These are phyloP conservation scores for Porites rus DNA, from an alignment of 92 coral and sea anemone species.

Conservation along the genomic window DNA sequence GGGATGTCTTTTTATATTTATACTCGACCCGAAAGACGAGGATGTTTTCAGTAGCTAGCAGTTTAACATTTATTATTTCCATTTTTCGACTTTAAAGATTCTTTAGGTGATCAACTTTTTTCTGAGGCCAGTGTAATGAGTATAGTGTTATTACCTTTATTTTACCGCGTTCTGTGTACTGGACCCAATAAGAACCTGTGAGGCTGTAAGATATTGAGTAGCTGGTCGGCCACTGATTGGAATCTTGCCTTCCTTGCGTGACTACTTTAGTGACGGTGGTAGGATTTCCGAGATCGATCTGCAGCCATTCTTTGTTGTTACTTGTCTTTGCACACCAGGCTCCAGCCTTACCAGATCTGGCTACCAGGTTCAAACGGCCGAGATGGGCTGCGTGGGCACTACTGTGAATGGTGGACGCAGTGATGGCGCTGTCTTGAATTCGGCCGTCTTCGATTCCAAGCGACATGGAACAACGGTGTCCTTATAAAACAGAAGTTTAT, in stretches of 20 bases:
- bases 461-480: slow-evolving; percentile 47
- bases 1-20: no score
- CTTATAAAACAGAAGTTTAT: not conserved
- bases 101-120: no score
- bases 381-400: slow-evolving; percentile 3
- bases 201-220: slow-evolving; percentile 52
- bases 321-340: slow-evolving; percentile 47
- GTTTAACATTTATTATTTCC: no score
- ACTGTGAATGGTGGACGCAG: slow-evolving; percentile 36
- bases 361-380: slow-evolving; percentile 49
- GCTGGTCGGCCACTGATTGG: slow-evolving; percentile 33
- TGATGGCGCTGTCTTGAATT: slow-evolving; percentile 25
- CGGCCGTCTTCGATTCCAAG: slow-evolving; percentile 72
- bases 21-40: no score
- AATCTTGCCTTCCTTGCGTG: slow-evolving; percentile 32
- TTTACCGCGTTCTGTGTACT: slow-evolving; percentile 49
- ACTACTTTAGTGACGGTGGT: slow-evolving; percentile 31
- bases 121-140: no score
- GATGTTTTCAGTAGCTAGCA: no score
- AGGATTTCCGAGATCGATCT: slow-evolving; percentile 32
- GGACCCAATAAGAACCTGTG: slow-evolving; percentile 57
- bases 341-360: slow-evolving; percentile 28
- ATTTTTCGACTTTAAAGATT: no score
- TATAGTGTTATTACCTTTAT: slow-evolving; percentile 34
- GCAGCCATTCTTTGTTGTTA: slow-evolving; percentile 56